A percentile compares a stretch with the other conserved stretches of the same genome.
Evolutionary conservation across 2,888 invertebrate genomes (phyloP).

Genomic region (Drosophila mimetica): DNA sequence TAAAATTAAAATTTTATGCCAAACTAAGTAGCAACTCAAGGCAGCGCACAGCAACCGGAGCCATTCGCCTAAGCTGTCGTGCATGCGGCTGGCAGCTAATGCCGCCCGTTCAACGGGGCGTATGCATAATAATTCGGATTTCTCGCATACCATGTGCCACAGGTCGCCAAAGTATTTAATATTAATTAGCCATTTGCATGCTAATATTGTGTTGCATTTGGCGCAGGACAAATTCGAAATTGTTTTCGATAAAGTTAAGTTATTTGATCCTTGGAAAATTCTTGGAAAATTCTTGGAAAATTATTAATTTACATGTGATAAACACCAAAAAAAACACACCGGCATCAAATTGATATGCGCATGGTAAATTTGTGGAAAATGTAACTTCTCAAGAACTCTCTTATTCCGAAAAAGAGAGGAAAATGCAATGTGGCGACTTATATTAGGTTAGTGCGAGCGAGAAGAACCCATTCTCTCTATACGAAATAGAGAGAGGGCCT

Average conservation of each 20-base stretch:
- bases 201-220: constrained; percentile 37
- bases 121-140: constrained; percentile 52
- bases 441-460: too few relatives aligned
- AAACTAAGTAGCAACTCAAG: constrained; percentile 75
- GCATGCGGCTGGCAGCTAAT: constrained; percentile 53
- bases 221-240: background rate
- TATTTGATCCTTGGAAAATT: too few relatives aligned
- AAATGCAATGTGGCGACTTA: too few relatives aligned
- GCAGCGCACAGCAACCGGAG: constrained; percentile 14
- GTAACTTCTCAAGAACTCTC: too few relatives aligned
- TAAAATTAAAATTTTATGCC: constrained; percentile 79
- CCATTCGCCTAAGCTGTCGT: constrained; percentile 3
- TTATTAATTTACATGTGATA: too few relatives aligned
- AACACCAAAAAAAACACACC: background rate
- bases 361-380: too few relatives aligned
- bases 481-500: too few relatives aligned
- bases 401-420: too few relatives aligned
- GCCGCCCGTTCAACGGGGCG: constrained; percentile 54
- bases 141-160: constrained; percentile 43
- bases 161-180: constrained; percentile 54
- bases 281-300: too few relatives aligned
- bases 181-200: constrained; percentile 66
- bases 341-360: too few relatives aligned
- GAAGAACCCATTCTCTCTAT: too few relatives aligned
- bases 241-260: background rate